phyloP scores from a whole-genome alignment of 2,888 invertebrate genomes.

The Embidobia sp. region DNA sequence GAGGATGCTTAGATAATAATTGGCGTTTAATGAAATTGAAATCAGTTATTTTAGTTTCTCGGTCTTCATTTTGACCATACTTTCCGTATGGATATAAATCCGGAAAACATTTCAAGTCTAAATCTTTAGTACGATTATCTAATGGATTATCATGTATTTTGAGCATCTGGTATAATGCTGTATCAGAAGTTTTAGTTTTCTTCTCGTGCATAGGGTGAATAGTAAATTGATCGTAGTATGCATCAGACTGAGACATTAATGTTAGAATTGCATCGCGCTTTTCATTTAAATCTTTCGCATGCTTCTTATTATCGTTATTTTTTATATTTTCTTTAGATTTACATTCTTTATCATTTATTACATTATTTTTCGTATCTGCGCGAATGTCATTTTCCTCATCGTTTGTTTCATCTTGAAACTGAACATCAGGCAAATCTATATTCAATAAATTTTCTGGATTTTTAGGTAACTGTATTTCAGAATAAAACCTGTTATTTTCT shows the following conservation, averaged over 20 bases:
- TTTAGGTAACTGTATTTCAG: neutral
- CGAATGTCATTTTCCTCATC: neutral
- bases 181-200: neutral
- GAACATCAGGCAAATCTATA: neutral
- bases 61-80: conserved; percentile 61
- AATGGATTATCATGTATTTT: conserved; percentile 4
- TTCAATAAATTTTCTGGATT: neutral
- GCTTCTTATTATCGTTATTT: too few relatives aligned
- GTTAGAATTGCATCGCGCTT: neutral
- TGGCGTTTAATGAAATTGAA: conserved; percentile 55
- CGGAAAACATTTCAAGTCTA: conserved; percentile 6
- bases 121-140: conserved; percentile 2
- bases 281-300: neutral
- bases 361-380: neutral
- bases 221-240: conserved; percentile 9
- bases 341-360: neutral
- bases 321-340: neutral
- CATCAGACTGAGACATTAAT: conserved; percentile 12
- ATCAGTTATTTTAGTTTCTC: conserved; percentile 57
- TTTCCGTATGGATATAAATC: conserved; percentile 4
- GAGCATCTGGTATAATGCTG: conserved; percentile 8
- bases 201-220: neutral
- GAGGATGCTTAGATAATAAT: conserved; percentile 13
- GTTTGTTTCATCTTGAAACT: neutral
- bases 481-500: conserved; percentile 3